Evolutionary conservation across 2,113 vertebrate genomes (phyloP).

Genomic region (Herpailurus yagouaroundi): DNA sequence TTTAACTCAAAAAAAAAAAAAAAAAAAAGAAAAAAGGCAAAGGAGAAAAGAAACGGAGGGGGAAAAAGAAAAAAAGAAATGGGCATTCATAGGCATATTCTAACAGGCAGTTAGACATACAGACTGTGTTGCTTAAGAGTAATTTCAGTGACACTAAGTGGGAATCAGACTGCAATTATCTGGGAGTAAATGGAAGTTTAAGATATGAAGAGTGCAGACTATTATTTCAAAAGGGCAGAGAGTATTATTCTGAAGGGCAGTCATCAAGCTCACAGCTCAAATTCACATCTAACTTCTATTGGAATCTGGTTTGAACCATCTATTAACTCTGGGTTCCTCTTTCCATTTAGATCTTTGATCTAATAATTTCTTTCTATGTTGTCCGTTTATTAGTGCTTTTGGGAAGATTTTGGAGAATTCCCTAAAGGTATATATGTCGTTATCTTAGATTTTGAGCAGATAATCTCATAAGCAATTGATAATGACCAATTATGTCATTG

Average conservation of each 20-base stretch:
- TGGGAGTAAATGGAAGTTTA: neutral
- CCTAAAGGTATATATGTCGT: neutral
- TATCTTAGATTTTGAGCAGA: neutral
- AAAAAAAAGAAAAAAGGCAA: too few relatives aligned
- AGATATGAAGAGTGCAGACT: neutral
- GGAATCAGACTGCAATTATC: neutral
- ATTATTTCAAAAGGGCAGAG: neutral
- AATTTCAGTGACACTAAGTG: neutral
- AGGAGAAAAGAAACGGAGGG: neutral
- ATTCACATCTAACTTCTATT: neutral
- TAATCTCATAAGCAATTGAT: neutral
- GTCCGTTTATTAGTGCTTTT: neutral
- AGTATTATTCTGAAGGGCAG: neutral
- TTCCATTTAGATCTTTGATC: neutral
- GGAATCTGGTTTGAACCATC: neutral
- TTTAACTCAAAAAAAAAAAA: neutral
- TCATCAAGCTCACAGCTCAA: neutral
- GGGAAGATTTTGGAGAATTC: neutral
- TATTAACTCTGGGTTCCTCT: neutral
- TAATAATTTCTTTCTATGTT: neutral
- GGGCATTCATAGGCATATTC: neutral
- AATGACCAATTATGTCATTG: neutral
- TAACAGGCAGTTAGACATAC: neutral
- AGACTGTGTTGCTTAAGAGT: neutral
- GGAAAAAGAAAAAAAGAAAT: neutral